Conservation (phyloP, 2,113 vertebrate species). For the Andinoacara biseriatus region DNA sequence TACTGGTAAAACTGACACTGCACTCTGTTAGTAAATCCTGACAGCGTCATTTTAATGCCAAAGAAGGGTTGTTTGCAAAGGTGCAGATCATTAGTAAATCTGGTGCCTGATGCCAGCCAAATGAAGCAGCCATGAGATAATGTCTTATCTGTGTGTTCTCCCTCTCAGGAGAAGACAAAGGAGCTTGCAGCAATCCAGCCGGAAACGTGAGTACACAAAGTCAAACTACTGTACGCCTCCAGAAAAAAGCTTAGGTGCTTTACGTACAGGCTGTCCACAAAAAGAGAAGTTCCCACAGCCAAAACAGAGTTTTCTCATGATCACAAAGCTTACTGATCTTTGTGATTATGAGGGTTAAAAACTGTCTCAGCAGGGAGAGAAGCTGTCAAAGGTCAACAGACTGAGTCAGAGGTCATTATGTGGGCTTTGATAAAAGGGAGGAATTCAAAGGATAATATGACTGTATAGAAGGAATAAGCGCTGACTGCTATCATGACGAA, state of each 20-base stretch:
- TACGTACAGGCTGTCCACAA: constrained; percentile 8
- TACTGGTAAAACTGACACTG: not conserved
- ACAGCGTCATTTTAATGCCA: too few species aligned
- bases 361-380: not conserved
- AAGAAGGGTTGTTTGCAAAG: not conserved
- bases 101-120: not conserved
- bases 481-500: too few species aligned
- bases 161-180: constrained; percentile 81
- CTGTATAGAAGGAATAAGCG: too few species aligned
- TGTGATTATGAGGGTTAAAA: not conserved
- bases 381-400: not conserved
- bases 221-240: not conserved
- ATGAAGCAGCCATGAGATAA: constrained; percentile 11
- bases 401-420: not conserved
- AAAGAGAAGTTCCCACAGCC: not conserved
- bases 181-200: constrained; percentile 78
- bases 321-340: not conserved
- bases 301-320: constrained; percentile 3
- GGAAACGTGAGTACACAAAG: constrained; percentile 76
- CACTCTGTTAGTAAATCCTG: not conserved
- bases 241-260: not conserved
- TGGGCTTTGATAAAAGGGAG: not conserved
- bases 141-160: constrained; percentile 6
- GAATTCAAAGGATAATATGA: not conserved
- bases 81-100: not conserved